Conservation (phyloP, 2,797 vertebrate genomes). For the Alexandromys oeconomus region DNA sequence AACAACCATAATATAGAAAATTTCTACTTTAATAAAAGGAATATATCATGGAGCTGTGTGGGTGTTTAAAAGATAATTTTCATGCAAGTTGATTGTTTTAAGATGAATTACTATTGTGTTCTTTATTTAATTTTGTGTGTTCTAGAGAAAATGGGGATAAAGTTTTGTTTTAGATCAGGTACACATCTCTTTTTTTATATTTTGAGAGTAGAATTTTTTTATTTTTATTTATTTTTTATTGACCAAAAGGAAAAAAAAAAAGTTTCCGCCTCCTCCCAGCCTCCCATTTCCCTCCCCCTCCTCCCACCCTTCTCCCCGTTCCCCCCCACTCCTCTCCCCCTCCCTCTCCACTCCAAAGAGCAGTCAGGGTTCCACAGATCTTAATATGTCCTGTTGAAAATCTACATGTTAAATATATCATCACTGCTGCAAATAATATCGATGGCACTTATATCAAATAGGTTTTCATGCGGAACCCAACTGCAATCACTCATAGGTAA, state of each 20-base stretch:
- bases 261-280: too few relatives aligned
- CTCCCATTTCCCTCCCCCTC: too few relatives aligned
- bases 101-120: neutral
- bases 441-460: neutral
- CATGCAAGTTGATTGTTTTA: slow-evolving; percentile 5
- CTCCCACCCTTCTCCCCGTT: too few relatives aligned
- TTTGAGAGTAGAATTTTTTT: too few relatives aligned
- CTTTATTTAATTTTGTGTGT: neutral
- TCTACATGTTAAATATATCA: neutral
- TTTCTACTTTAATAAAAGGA: neutral
- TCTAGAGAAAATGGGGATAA: neutral
- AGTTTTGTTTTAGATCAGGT: neutral
- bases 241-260: too few relatives aligned
- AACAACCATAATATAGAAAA: neutral
- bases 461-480: neutral
- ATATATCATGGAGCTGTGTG: neutral
- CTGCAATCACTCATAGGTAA: neutral
- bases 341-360: too few relatives aligned
- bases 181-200: neutral
- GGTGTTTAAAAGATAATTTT: neutral
- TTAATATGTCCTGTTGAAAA: neutral
- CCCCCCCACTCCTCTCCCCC: too few relatives aligned
- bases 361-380: neutral
- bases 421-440: neutral
- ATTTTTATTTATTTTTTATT: too few relatives aligned